phyloP scores from a whole-genome alignment of 2,113 vertebrate species.

The Dunckerocampus dactyliophorus region DNA sequence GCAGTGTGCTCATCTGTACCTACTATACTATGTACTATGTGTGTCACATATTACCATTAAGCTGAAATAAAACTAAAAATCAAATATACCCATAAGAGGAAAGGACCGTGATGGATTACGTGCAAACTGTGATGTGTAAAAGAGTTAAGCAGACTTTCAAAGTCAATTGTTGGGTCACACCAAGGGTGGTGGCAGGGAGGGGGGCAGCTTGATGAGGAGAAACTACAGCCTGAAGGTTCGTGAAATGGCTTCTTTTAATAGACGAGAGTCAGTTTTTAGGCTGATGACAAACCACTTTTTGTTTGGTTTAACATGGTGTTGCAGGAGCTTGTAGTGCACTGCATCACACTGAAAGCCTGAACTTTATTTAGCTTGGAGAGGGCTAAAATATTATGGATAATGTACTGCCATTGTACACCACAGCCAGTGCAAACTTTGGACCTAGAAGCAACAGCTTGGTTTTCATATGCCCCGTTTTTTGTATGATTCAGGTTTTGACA shows the following conservation, averaged over 20 bases:
- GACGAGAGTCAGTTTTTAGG: slow-evolving; percentile 11
- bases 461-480: too few species aligned
- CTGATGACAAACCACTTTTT: background rate
- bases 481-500: too few species aligned
- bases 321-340: too few species aligned
- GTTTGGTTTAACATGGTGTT: too few species aligned
- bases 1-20: background rate
- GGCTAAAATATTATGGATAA: too few species aligned
- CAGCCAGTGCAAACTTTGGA: too few species aligned
- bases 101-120: slow-evolving; percentile 22
- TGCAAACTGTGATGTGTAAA: slow-evolving; percentile 15
- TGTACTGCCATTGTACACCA: too few species aligned
- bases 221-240: slow-evolving; percentile 6
- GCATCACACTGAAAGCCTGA: too few species aligned
- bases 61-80: slow-evolving; percentile 10
- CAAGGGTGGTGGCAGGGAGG: slow-evolving; percentile 15
- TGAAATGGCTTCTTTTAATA: slow-evolving; percentile 17
- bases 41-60: slow-evolving; percentile 2
- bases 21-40: background rate
- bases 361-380: too few species aligned
- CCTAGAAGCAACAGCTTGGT: too few species aligned
- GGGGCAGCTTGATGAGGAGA: slow-evolving; percentile 13
- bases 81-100: background rate
- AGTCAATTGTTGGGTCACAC: slow-evolving; percentile 49
- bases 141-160: slow-evolving; percentile 25